A percentile compares a stretch with the other conserved stretches of the same genome.
Evolutionary conservation across 1,140 invertebrate genomes (phyloP).

Genomic region (Pararge aegeria): DNA sequence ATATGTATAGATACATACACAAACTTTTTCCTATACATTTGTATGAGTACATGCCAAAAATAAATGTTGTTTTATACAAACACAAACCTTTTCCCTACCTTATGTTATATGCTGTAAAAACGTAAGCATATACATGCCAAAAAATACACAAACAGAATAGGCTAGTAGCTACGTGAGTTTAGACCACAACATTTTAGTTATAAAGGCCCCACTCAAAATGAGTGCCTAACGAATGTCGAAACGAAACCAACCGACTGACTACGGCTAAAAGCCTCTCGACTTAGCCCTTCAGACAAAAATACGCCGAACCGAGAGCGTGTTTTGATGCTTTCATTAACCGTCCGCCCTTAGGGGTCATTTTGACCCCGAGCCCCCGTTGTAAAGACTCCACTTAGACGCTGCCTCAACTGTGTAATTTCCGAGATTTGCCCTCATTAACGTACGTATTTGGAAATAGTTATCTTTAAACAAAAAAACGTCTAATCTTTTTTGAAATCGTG

Average conservation of each 20-base stretch:
- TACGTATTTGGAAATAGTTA: not conserved
- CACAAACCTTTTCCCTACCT: too few relatives aligned
- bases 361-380: slow-evolving; percentile 24
- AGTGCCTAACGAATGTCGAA: slow-evolving; percentile 13
- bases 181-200: not conserved
- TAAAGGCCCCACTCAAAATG: not conserved
- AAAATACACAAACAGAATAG: not conserved
- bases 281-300: slow-evolving; percentile 28
- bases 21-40: too few relatives aligned
- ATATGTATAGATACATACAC: too few relatives aligned
- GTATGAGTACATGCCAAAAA: too few relatives aligned
- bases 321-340: slow-evolving; percentile 35
- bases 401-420: slow-evolving; percentile 15
- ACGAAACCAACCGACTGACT: slow-evolving; percentile 13
- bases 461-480: too few relatives aligned
- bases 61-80: too few relatives aligned
- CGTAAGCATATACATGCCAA: too few relatives aligned
- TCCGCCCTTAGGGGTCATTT: slow-evolving; percentile 27
- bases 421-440: slow-evolving; percentile 12
- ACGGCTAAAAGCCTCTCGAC: slow-evolving; percentile 14
- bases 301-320: slow-evolving; percentile 17
- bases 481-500: too few relatives aligned
- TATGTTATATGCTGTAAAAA: too few relatives aligned
- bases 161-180: not conserved
- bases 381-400: slow-evolving; percentile 20